Evolutionary conservation across 2,888 invertebrate species (phyloP), one percentile per base, ranked within the genome.

Genomic region (Dasysyrphus tricinctus): DNA sequence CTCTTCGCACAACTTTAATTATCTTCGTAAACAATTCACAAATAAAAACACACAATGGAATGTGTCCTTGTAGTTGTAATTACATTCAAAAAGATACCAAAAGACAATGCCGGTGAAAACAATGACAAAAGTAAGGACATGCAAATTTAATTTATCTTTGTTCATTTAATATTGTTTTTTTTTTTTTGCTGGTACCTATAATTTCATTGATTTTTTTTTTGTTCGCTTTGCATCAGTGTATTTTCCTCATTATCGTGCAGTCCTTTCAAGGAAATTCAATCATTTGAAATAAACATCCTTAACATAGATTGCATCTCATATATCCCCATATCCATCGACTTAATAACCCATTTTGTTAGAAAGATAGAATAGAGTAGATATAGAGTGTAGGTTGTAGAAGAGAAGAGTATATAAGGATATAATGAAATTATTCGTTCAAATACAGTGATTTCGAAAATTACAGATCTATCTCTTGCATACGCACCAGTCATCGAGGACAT

Each of bases 401-500:
- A 24, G 24, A 24, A 24, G 24, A 61, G 37, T 42, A n/a, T 54
- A 24, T 24, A 67, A 69, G 72, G 54, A 42, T 16, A 63, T 63
- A 74, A 78, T 82, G 44, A 74, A 74, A 63, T 78, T 86, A 73
- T 80, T 80, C 82, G 59, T 72, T 88, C 47, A 63, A 73, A 79
- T 92, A 61, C 42, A 77, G 65, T 75, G 61, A 75, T 79, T 80
- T 78, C 61, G 47, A 79, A 80, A 77, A 77, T 76, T 81, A 51
- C 88, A 93, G 93, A 93, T 90, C 90, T 90, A 74, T 92, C 92
- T 39, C 88, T 91, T 79, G 91, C 93, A 67, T 93, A 94, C 88
- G 93, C 90, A 57, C 92, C 93, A 79, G 92, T 92, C 80, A 93
- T 94, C 86, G 93, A 93, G 89, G 93, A 93, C 89, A 93, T 94